Percentiles rank a stretch among this genome's conserved stretches.
Evolutionary conservation across 37 sponge, comb jelly and placozoan species (phyloP).

Genomic region (Aphrocallistes beatrix): DNA sequence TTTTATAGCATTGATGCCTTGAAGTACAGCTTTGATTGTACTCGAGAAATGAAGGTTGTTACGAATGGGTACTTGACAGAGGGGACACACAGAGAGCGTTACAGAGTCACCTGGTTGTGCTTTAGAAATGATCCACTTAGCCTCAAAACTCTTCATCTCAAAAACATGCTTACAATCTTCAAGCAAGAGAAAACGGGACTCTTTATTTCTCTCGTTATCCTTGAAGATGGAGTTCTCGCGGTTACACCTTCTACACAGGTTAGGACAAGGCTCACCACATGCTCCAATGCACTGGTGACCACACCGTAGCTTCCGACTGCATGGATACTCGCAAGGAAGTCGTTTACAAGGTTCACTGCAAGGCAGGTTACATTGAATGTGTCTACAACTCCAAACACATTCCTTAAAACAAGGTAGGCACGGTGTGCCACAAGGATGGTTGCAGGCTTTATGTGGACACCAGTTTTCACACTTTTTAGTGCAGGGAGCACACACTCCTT

Average conservation of each 20-base stretch:
- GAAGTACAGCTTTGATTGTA: slow-evolving; percentile 35
- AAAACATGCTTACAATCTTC: slow-evolving; percentile 68
- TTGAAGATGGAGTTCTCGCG: slow-evolving; percentile 35
- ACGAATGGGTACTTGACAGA: slow-evolving; percentile 45
- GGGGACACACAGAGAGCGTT: slow-evolving; percentile 55
- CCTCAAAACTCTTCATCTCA: slow-evolving; percentile 55
- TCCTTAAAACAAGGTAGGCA: background rate
- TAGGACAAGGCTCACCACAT: slow-evolving; percentile 55
- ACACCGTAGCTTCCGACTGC: slow-evolving; percentile 35
- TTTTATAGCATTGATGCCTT: slow-evolving; percentile 54
- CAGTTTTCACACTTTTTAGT: slow-evolving; percentile 43
- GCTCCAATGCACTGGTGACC: slow-evolving; percentile 49
- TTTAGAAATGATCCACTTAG: slow-evolving; percentile 38
- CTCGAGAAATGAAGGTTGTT: slow-evolving; percentile 57
- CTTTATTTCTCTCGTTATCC: slow-evolving; percentile 58
- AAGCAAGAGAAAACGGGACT: slow-evolving; percentile 62
- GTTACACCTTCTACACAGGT: slow-evolving; percentile 34
- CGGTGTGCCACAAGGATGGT: background rate
- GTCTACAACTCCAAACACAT: slow-evolving; percentile 25
- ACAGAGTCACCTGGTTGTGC: background rate
- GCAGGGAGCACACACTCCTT: slow-evolving; percentile 60
- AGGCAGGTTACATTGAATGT: slow-evolving; percentile 25
- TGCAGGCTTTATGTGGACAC: slow-evolving; percentile 60
- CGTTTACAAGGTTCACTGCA: slow-evolving; percentile 43
- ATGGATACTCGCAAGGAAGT: slow-evolving; percentile 30